Evolutionary conservation across 2,113 vertebrate species (phyloP).

Genomic region (Mesoclemmys tuberculata): DNA sequence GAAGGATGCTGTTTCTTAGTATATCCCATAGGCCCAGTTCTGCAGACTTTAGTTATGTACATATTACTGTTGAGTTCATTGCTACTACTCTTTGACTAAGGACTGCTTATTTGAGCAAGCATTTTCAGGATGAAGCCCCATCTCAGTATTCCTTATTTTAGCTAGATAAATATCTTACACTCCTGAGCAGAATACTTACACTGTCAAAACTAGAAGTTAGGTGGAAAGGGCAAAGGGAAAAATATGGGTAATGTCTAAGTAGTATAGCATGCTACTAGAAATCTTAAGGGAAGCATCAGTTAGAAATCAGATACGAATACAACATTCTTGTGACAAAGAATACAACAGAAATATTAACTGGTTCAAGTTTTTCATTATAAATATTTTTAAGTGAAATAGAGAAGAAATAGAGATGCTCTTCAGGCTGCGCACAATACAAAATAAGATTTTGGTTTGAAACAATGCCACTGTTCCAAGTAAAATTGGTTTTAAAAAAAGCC

Average conservation of each 20-base stretch:
- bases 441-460: neutral
- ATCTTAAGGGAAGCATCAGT: neutral
- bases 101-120: constrained; percentile 34
- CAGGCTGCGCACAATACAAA: neutral
- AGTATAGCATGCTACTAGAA: constrained; percentile 11
- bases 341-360: neutral
- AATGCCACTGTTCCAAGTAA: neutral
- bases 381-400: neutral
- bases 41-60: constrained; percentile 29
- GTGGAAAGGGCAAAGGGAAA: constrained; percentile 59
- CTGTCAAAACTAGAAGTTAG: constrained; percentile 43
- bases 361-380: neutral
- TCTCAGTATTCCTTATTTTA: constrained; percentile 35
- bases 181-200: constrained; percentile 56
- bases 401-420: neutral
- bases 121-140: constrained; percentile 26
- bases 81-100: constrained; percentile 40
- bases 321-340: neutral
- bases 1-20: fast-evolving
- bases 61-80: constrained; percentile 16
- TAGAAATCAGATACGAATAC: neutral
- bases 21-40: neutral
- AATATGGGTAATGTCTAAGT: constrained; percentile 38
- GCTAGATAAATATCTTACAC: constrained; percentile 36
- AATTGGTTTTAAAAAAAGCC: neutral